Evolutionary conservation across 2,888 invertebrate species (phyloP).

Genomic region (Pammene aurita): DNA sequence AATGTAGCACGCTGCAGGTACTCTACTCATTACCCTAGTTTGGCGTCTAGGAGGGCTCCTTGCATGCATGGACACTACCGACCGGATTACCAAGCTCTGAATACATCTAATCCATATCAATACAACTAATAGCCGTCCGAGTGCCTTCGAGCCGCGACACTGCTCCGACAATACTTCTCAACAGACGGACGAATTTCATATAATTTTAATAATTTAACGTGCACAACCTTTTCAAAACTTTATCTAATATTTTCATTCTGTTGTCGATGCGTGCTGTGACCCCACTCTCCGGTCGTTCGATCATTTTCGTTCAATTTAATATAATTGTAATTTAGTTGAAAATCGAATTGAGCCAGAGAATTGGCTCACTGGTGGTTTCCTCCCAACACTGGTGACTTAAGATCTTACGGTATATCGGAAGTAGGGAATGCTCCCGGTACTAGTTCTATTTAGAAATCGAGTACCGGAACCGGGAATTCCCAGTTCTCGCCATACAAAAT

Average conservation of each 20-base stretch:
- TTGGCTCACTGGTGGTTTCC: conserved; percentile 32
- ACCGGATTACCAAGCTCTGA: conserved; percentile 68
- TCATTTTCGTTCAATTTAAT: not conserved
- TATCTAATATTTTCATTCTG: conserved; percentile 47
- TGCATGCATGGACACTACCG: conserved; percentile 72
- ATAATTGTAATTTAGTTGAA: not conserved
- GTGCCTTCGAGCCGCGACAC: conserved; percentile 17
- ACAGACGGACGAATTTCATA: conserved; percentile 70
- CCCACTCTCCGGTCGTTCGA: not conserved
- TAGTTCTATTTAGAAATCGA: no score
- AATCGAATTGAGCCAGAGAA: conserved; percentile 1
- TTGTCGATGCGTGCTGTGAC: conserved; percentile 37
- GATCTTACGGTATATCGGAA: conserved; percentile 16
- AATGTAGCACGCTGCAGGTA: conserved; percentile 63
- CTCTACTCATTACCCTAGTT: conserved; percentile 71
- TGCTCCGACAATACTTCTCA: conserved; percentile 14
- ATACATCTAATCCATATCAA: conserved; percentile 54
- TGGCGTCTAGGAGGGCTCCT: conserved; percentile 67
- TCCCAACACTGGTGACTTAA: conserved; percentile 32
- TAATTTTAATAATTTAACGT: conserved; percentile 75
- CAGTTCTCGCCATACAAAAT: no score
- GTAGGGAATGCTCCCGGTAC: no score
- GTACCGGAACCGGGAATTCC: no score
- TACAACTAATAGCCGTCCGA: conserved; percentile 38
- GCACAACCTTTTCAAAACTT: conserved; percentile 80